Conservation (phyloP, 2,113 vertebrate genomes). For the Platysteira castanea region DNA sequence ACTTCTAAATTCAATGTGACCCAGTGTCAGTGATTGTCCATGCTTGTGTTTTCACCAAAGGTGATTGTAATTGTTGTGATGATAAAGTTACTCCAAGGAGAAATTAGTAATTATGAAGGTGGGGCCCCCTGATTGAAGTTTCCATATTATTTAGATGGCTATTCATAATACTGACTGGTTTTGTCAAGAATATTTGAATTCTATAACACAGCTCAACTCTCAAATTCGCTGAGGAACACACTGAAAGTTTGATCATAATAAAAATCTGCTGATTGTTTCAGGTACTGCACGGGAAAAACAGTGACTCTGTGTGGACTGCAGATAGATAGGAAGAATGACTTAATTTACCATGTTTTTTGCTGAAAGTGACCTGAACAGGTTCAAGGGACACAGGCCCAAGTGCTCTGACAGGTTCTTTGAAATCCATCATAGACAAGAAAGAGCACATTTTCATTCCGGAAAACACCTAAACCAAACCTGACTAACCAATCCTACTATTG, state of each 20-base stretch:
- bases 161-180: background rate
- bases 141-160: background rate
- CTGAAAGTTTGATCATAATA: background rate
- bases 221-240: background rate
- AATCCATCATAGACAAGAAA: background rate
- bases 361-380: background rate
- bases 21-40: background rate
- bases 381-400: background rate
- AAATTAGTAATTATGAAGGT: background rate
- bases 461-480: background rate
- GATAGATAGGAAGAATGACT: background rate
- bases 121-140: background rate
- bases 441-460: background rate
- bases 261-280: background rate
- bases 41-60: background rate
- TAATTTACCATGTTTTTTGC: background rate
- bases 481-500: background rate
- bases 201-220: background rate
- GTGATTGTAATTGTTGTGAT: background rate
- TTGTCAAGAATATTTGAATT: background rate
- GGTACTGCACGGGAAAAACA: background rate
- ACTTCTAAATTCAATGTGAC: conserved; percentile 26
- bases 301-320: background rate
- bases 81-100: background rate
- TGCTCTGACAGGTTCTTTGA: background rate